Percentiles rank a stretch among this genome's conserved stretches.
Conservation (phyloP, 2,888 invertebrate species). For the Zeuzera pyrina region DNA sequence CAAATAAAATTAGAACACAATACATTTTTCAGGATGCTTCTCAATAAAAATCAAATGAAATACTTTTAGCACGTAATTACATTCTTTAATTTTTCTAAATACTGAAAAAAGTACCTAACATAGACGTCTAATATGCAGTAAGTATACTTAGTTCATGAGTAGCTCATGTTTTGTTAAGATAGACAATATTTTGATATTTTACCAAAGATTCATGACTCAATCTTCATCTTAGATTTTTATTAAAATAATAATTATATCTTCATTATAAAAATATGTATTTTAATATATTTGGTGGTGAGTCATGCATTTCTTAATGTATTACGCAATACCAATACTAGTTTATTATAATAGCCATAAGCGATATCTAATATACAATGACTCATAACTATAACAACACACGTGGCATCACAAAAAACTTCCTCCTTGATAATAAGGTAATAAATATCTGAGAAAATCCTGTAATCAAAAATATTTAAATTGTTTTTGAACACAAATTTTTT, state of each 20-base stretch:
- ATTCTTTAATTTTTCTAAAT: no score
- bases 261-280: conserved; percentile 18
- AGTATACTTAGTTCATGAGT: no score
- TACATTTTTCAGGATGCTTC: no score
- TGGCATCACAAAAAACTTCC: conserved; percentile 21
- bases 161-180: conserved; percentile 15
- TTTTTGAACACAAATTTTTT: no score
- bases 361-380: conserved; percentile 40
- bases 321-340: conserved; percentile 59
- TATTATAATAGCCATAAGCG: conserved; percentile 41
- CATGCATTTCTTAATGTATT: conserved; percentile 41
- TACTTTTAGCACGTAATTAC: no score
- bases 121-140: no score
- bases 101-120: no score
- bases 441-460: no score
- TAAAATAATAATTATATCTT: conserved; percentile 3
- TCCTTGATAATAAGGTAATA: conserved; percentile 1
- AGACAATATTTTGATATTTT: conserved; percentile 8
- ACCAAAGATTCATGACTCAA: conserved; percentile 1
- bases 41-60: no score
- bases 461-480: no score
- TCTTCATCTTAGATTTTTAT: conserved; percentile 5
- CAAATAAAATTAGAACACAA: no score
- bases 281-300: conserved; percentile 56
- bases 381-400: conserved; percentile 29